A percentile compares a stretch with the other conserved stretches of the same genome.
These are phyloP conservation scores for Tinea semifulvella DNA, from an alignment of 2,888 invertebrate species.

Conservation along the genomic window DNA sequence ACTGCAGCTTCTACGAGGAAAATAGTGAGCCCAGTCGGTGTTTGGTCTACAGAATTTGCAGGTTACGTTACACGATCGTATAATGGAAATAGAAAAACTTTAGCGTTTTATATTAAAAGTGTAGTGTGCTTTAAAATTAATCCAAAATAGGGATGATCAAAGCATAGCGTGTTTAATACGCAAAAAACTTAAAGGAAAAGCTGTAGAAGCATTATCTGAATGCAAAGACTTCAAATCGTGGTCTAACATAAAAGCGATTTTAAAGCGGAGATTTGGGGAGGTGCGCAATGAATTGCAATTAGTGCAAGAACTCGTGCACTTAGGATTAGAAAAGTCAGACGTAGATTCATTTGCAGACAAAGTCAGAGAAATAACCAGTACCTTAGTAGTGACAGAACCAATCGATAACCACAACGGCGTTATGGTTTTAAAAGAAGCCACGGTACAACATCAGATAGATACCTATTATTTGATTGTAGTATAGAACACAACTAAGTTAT, in stretches of 20 bases:
- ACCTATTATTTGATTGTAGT: constrained; percentile 19
- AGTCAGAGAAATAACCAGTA: no score
- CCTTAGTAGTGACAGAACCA: no score
- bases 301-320: constrained; percentile 16
- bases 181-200: constrained; percentile 21
- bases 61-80: no score
- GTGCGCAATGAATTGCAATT: constrained; percentile 20
- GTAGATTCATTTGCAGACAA: no score
- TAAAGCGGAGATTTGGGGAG: constrained; percentile 21
- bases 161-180: constrained; percentile 21
- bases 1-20: no score
- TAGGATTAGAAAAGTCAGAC: no score
- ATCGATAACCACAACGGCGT: constrained; percentile 24
- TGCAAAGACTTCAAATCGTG: constrained; percentile 15
- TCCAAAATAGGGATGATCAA: constrained; percentile 11
- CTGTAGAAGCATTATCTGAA: constrained; percentile 19
- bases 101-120: constrained; percentile 22
- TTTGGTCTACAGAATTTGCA: no score
- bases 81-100: constrained; percentile 23
- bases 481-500: constrained; percentile 20
- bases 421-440: constrained; percentile 22
- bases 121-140: constrained; percentile 21
- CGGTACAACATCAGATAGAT: constrained; percentile 17
- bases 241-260: constrained; percentile 19
- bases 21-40: no score